phyloP scores from a whole-genome alignment of 2,113 vertebrate genomes.

The Bos indicus region DNA sequence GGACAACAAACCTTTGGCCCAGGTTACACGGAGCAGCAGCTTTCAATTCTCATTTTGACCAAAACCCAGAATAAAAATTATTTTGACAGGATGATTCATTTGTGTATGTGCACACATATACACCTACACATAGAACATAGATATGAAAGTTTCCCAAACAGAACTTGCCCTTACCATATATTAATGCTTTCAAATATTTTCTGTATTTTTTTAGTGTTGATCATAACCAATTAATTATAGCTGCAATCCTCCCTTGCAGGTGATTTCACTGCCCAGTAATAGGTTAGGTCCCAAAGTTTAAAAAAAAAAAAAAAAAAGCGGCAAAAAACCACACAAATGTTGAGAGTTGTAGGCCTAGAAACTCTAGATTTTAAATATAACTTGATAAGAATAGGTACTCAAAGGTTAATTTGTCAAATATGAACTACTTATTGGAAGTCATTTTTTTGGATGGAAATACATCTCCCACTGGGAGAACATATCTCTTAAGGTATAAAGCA shows the following conservation, averaged over 20 bases:
- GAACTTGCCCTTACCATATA: neutral
- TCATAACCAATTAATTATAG: neutral
- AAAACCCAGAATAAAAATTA: neutral
- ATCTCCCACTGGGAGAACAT: neutral
- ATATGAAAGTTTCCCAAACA: neutral
- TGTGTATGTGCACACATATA: neutral
- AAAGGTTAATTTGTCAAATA: constrained; percentile 25
- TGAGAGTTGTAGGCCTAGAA: neutral
- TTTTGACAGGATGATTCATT: neutral
- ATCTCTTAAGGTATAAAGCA: neutral
- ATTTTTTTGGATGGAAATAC: neutral
- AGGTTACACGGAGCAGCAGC: neutral
- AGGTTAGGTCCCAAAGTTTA: neutral
- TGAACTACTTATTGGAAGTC: neutral
- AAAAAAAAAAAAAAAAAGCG: neutral
- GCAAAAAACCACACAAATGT: neutral
- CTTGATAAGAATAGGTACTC: neutral
- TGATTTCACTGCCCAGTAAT: neutral
- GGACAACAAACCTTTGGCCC: neutral
- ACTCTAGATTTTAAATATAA: neutral
- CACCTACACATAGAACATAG: neutral
- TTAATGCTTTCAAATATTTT: neutral
- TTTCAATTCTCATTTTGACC: neutral
- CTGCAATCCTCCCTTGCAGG: neutral
- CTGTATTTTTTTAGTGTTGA: neutral